Base-by-base conservation (phyloP, 2,888 invertebrate species). In the Melinaea marsaeus region DNA sequence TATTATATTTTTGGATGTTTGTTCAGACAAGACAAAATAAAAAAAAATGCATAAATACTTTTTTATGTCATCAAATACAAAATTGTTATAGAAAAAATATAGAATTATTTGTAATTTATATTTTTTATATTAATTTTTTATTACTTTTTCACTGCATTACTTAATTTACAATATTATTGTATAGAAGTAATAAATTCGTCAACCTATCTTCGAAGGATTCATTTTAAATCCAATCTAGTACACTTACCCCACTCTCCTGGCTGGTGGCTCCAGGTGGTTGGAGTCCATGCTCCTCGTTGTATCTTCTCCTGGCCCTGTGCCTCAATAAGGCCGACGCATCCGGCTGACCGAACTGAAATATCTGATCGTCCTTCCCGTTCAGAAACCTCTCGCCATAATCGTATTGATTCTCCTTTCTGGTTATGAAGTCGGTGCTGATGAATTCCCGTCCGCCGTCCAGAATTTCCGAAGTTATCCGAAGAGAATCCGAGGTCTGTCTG, bases 261-360 rank as follows among this genome's bases (percentile, higher is more conserved):
- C 88, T 91, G 69, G 89, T 88, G 3, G 81, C 83, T 0, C 85
- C 74, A 9, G 85, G 87, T 42, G 83, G 85, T 69, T 86, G 89
- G 55, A 89, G 78, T 35, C 90, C 90, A 48, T 84, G 84, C 76
- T 89, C 89, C 74, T 88, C 90, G 37, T 87, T 82, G 64, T 79
- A 88, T 77, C 88, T 81, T 77, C 90, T 77, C 67, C 88, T 74
- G 61, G 90, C 92, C 70, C 84, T 78, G 72, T 84, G 92, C 84
- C 84, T 83, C 71, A 92, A 89, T 78, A 92, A 82, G 79, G 88
- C 93, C 74, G 90, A 86, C 22, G 90, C 88, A 58, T 90, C 90
- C 2, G 94, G 94, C 75, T 94, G 94, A 68, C 94, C 94, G 55
- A 90, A 90, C 72, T 85, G 85, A 66, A 90, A 90, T 69, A 88